Percentiles rank a stretch among this genome's conserved stretches.
These are phyloP conservation scores for Helicoverpa assulta DNA, from an alignment of 2,888 invertebrate genomes.

Conservation along the genomic window DNA sequence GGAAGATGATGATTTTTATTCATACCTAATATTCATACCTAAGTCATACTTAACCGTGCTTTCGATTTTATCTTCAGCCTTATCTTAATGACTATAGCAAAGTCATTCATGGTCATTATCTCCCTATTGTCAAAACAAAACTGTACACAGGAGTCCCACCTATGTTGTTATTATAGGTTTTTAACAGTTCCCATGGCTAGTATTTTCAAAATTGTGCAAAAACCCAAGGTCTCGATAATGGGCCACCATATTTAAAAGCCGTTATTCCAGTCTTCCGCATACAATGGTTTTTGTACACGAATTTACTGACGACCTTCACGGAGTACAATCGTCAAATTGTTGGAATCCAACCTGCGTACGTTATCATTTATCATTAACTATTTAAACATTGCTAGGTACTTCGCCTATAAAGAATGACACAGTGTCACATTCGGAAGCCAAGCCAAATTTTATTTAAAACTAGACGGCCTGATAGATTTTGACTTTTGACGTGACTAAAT, in stretches of 20 bases:
- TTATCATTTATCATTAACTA: constrained; percentile 23
- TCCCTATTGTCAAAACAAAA: neutral
- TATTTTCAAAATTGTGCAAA: neutral
- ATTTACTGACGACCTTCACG: constrained; percentile 35
- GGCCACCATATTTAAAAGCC: neutral
- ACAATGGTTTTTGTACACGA: constrained; percentile 31
- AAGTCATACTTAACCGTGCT: constrained; percentile 1
- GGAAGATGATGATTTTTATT: too few species aligned
- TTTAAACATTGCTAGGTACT: neutral
- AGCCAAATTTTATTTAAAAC: neutral
- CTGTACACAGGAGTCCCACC: neutral
- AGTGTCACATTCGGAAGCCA: neutral
- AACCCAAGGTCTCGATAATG: neutral
- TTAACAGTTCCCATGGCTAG: neutral
- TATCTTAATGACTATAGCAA: neutral
- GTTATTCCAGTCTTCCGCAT: constrained; percentile 22
- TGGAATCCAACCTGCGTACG: constrained; percentile 22
- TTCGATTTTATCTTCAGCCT: constrained; percentile 3
- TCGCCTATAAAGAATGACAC: neutral
- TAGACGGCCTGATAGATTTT: neutral
- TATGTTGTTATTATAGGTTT: neutral
- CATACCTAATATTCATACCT: too few species aligned
- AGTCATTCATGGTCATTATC: constrained; percentile 1
- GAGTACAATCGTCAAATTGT: constrained; percentile 31
- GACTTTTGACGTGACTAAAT: neutral